Percentiles rank a stretch among this genome's conserved stretches.
Evolutionary conservation across 2,113 vertebrate species (phyloP).

Genomic region (Carassius auratus): DNA sequence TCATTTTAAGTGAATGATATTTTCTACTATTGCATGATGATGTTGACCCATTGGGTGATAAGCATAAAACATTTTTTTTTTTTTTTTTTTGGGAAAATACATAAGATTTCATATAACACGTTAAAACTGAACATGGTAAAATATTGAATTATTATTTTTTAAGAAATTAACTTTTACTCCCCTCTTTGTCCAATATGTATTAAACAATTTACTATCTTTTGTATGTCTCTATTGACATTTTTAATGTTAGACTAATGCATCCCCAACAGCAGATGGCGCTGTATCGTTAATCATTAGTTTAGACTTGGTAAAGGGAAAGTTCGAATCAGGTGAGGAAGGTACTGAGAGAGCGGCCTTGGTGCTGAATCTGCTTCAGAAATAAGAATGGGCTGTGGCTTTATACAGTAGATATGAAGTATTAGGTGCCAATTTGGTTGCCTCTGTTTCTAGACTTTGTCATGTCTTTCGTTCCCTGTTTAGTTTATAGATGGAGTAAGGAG

Average conservation of each 20-base stretch:
- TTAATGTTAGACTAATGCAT: not conserved
- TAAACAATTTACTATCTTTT: not conserved
- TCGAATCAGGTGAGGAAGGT: not conserved
- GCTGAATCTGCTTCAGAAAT: not conserved
- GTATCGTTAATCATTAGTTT: not conserved
- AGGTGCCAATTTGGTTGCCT: not conserved
- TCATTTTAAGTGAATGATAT: not conserved
- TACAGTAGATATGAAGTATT: not conserved
- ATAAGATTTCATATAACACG: not conserved
- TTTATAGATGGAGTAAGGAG: slow-evolving; percentile 68
- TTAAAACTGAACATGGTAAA: not conserved
- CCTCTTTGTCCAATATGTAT: not conserved
- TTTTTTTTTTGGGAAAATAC: not conserved
- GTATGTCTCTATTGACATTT: not conserved
- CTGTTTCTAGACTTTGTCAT: slow-evolving; percentile 10
- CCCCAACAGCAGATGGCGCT: slow-evolving; percentile 30
- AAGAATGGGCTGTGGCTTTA: too few relatives aligned
- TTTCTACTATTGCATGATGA: not conserved
- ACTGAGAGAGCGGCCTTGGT: not conserved
- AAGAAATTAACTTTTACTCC: not conserved
- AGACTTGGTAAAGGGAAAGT: slow-evolving; percentile 36
- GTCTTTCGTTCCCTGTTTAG: slow-evolving; percentile 49
- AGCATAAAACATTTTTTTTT: not conserved
- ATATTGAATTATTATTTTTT: not conserved
- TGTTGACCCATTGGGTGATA: not conserved